Percentiles rank a stretch among this genome's conserved stretches.
These are phyloP conservation scores for Ceratina calcarata DNA, from an alignment of 1,140 invertebrate species.

Conservation along the genomic window DNA sequence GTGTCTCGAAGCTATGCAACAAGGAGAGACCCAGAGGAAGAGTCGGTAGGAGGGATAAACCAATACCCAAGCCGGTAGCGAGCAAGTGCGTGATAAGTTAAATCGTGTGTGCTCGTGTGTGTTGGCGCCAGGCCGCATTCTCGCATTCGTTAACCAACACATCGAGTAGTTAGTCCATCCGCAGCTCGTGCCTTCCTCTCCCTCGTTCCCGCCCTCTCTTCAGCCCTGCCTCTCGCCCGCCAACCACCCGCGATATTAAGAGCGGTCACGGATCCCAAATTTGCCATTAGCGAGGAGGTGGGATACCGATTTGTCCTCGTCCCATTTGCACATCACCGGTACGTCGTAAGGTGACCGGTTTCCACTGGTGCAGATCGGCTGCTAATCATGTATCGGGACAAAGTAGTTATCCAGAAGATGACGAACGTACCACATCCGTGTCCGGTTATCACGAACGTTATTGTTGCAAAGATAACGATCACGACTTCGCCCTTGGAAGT, in stretches of 20 bases:
- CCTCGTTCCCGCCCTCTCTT: background rate
- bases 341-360: constrained; percentile 51
- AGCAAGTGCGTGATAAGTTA: constrained; percentile 62
- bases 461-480: constrained; percentile 4
- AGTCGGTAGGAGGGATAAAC: constrained; percentile 54
- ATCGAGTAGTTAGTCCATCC: constrained; percentile 47
- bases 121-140: constrained; percentile 79
- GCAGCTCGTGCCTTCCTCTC: constrained; percentile 56
- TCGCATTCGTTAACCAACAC: constrained; percentile 76
- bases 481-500: background rate
- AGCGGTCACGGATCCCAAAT: constrained; percentile 64
- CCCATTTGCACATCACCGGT: constrained; percentile 49
- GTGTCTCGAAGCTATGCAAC: constrained; percentile 62
- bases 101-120: constrained; percentile 62
- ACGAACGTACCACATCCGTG: constrained; percentile 21
- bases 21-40: constrained; percentile 55
- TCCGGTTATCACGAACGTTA: constrained; percentile 16
- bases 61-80: constrained; percentile 41
- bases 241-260: constrained; percentile 55
- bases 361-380: constrained; percentile 33
- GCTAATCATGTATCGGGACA: constrained; percentile 40
- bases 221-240: background rate
- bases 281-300: constrained; percentile 47
- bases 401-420: constrained; percentile 32
- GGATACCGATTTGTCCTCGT: constrained; percentile 60